Conservation (phyloP, 2,797 vertebrate genomes). For the Bucorvus abyssinicus region DNA sequence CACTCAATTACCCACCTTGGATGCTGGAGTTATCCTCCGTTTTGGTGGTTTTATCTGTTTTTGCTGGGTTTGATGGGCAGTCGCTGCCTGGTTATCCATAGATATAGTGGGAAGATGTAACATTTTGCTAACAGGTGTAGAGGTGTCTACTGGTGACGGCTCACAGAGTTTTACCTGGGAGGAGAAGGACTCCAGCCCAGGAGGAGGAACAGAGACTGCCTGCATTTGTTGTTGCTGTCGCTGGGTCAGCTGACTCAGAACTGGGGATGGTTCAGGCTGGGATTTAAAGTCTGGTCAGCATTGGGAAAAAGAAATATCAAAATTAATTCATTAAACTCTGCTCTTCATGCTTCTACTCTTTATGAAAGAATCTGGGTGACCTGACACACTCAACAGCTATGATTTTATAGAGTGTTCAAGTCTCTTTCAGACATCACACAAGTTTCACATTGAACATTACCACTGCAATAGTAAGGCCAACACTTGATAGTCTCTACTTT, state of each 20-base stretch:
- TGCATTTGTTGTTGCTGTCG: conserved; percentile 80
- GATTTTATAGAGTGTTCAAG: background rate
- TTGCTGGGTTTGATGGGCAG: conserved; percentile 80
- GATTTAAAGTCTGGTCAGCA: conserved; percentile 85
- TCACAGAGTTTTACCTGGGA: conserved; percentile 76
- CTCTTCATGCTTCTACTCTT: background rate
- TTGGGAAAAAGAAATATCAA: background rate
- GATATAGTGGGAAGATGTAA: conserved; percentile 80
- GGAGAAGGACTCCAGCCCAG: conserved; percentile 79
- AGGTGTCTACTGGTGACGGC: conserved; percentile 71
- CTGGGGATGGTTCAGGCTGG: conserved; percentile 94
- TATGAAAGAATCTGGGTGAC: background rate
- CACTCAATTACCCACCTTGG: conserved; percentile 81
- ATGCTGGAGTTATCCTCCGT: conserved; percentile 88
- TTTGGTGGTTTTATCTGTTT: conserved; percentile 91
- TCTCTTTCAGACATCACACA: background rate
- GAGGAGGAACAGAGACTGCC: conserved; percentile 62
- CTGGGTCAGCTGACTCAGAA: conserved; percentile 92
- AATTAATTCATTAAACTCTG: background rate
- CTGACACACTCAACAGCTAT: background rate
- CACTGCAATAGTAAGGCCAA: background rate
- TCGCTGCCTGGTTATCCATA: conserved; percentile 78
- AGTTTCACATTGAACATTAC: background rate
- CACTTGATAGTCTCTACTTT: background rate
- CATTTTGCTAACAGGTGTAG: conserved; percentile 75